Base-by-base conservation (phyloP, 2,888 invertebrate species). In the Tinea semifulvella region DNA sequence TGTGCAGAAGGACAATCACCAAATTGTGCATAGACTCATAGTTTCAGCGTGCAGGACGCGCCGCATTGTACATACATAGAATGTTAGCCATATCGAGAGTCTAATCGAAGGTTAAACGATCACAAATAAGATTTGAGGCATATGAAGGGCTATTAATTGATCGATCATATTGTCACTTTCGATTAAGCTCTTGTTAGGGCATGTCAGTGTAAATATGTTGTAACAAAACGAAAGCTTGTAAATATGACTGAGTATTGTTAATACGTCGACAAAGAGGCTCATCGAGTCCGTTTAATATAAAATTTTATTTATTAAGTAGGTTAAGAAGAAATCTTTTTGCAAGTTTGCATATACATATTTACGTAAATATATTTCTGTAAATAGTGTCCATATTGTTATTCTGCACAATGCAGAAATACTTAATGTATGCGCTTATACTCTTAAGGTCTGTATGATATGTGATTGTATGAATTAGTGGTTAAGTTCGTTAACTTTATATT, bases 331-430 rank as follows among this genome's bases (percentile, higher is more conserved):
- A 26, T 36, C 59, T 55, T 61, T 53, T 64, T 67, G 69, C 68
- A 63, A 65, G 56, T 65, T 65, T 65, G 68, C 70, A 68, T 63
- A 69, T n/a, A n/a, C n/a, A n/a, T 66, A 36, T 38, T 48, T 46
- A 42, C 45, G 62, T 60, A 60, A 61, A 63, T 73, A 70, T 74
- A 14, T 40, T 31, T 40, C 73, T 80, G 79, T 80, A 80, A 79
- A 80, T 79, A 79, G 73, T 74, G 76, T 77, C 77, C 69, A 74
- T 77, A 79, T 75, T 79, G 80, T 80, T 80, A 80, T 80, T 80
- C 80, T 80, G 80, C 79, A 80, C 68, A 80, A 79, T 79, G 80
- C 79, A 66, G 80, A 80, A 80, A 77, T 80, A 79, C 68, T 76
- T 77, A 71, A 66, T 75, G 73, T 79, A 77, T 80, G 80, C 80